Conservation (phyloP, 2,113 vertebrate species). For the Argyrosomus japonicus region DNA sequence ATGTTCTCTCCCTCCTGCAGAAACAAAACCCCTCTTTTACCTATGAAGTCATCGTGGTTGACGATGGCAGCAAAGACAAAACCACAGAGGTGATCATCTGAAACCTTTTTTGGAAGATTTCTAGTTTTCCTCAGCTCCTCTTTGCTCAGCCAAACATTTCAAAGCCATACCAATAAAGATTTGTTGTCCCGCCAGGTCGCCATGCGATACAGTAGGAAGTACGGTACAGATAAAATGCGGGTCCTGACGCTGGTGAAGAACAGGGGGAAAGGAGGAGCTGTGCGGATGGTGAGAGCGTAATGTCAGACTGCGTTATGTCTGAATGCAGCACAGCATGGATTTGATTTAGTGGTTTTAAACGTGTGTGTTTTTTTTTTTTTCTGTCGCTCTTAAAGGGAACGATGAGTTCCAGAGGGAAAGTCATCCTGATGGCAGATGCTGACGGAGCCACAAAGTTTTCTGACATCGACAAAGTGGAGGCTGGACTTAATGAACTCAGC, state of each 20-base stretch:
- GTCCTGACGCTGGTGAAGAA: slow-evolving; percentile 92
- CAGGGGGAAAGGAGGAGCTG: slow-evolving; percentile 94
- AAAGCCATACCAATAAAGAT: background rate
- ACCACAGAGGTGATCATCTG: slow-evolving; percentile 88
- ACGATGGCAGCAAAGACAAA: slow-evolving; percentile 96
- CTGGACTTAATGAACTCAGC: slow-evolving; percentile 85
- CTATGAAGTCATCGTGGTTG: slow-evolving; percentile 95
- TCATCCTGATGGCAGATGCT: slow-evolving; percentile 96
- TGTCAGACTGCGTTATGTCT: background rate
- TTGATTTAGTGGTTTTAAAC: background rate
- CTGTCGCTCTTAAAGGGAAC: slow-evolving; percentile 85
- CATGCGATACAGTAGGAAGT: slow-evolving; percentile 88
- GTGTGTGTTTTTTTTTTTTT: background rate
- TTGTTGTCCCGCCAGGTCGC: slow-evolving; percentile 86
- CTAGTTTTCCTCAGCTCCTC: background rate
- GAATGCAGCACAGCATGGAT: background rate
- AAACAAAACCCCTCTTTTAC: slow-evolving; percentile 88
- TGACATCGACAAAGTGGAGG: slow-evolving; percentile 94
- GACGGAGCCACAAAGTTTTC: slow-evolving; percentile 97
- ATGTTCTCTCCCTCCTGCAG: slow-evolving; percentile 77
- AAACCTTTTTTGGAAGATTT: background rate
- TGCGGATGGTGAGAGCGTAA: slow-evolving; percentile 89
- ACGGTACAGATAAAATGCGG: slow-evolving; percentile 92
- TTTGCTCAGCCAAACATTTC: background rate
- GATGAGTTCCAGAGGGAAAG: slow-evolving; percentile 89